These are phyloP conservation scores for Pogonognathellus flavescens DNA, from an alignment of 1,140 invertebrate species.

Conservation along the genomic window DNA sequence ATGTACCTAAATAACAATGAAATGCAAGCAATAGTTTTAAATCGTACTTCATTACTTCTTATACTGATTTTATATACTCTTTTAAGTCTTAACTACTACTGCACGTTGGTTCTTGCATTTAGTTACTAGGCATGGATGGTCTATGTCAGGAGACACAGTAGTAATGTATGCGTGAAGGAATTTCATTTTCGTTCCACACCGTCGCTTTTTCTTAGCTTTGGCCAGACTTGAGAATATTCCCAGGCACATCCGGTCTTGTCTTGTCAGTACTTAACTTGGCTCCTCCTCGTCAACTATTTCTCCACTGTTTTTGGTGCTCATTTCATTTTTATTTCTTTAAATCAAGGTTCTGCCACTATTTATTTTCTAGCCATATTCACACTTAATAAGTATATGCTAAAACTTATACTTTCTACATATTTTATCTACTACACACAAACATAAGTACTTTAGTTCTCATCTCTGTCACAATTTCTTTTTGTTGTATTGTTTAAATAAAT, in stretches of 20 bases:
- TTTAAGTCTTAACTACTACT: too few relatives aligned
- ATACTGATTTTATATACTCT: too few relatives aligned
- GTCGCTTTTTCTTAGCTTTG: constrained; percentile 35
- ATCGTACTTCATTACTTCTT: too few relatives aligned
- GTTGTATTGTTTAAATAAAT: too few relatives aligned
- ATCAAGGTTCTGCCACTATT: constrained; percentile 2
- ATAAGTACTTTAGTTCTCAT: too few relatives aligned
- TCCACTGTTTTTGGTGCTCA: constrained; percentile 6
- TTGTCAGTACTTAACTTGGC: constrained; percentile 17
- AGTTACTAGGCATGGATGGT: not conserved
- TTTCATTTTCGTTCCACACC: constrained; percentile 44
- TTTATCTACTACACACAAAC: too few relatives aligned
- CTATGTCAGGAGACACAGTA: not conserved
- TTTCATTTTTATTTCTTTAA: constrained; percentile 11
- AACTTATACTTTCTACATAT: too few relatives aligned
- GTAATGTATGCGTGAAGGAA: constrained; percentile 52
- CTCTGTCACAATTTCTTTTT: too few relatives aligned
- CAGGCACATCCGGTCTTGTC: constrained; percentile 52
- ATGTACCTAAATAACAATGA: too few relatives aligned
- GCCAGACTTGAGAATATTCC: constrained; percentile 51
- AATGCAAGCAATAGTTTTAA: too few relatives aligned
- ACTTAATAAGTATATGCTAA: too few relatives aligned
- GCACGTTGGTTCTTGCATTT: too few relatives aligned
- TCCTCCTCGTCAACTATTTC: constrained; percentile 26
- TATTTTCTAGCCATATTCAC: not conserved